Percentiles rank a stretch among this genome's conserved stretches.
Conservation (phyloP, 1,140 invertebrate genomes). For the Ridgeia piscesae region DNA sequence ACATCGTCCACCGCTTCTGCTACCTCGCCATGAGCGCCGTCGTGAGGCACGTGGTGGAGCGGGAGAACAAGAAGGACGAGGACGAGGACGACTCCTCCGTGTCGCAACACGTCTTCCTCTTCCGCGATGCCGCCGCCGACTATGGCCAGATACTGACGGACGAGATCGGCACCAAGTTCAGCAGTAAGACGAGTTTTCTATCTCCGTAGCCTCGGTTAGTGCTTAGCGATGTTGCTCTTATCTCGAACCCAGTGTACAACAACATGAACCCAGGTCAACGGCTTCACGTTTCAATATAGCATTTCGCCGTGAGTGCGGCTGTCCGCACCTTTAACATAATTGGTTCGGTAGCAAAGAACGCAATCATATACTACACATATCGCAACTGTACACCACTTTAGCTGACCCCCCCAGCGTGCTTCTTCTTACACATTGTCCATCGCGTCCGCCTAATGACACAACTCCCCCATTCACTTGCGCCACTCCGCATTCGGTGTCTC, state of each 20-base stretch:
- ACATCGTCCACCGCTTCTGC: conserved; percentile 61
- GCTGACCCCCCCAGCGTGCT: too few species aligned
- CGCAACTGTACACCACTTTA: too few species aligned
- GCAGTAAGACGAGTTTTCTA: conserved; percentile 43
- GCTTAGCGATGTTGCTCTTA: neutral
- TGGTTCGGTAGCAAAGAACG: too few species aligned
- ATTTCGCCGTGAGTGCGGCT: too few species aligned
- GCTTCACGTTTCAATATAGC: neutral
- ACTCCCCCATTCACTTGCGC: too few species aligned
- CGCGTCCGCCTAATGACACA: too few species aligned
- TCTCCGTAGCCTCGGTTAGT: neutral
- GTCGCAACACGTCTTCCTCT: conserved; percentile 68
- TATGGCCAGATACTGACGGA: conserved; percentile 59
- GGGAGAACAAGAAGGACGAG: conserved; percentile 59
- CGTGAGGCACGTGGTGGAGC: conserved; percentile 30
- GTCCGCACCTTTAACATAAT: too few species aligned
- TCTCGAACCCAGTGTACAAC: neutral
- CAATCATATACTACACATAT: neutral
- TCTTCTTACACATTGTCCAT: too few species aligned
- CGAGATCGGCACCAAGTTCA: conserved; percentile 46
- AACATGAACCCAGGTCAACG: neutral
- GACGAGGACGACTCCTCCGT: neutral
- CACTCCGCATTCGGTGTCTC: too few species aligned
- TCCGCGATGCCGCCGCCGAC: conserved; percentile 56
- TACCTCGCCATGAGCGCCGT: conserved; percentile 41